phyloP scores from a whole-genome alignment of 2,888 invertebrate species.

The Lacanobia oleracea region DNA sequence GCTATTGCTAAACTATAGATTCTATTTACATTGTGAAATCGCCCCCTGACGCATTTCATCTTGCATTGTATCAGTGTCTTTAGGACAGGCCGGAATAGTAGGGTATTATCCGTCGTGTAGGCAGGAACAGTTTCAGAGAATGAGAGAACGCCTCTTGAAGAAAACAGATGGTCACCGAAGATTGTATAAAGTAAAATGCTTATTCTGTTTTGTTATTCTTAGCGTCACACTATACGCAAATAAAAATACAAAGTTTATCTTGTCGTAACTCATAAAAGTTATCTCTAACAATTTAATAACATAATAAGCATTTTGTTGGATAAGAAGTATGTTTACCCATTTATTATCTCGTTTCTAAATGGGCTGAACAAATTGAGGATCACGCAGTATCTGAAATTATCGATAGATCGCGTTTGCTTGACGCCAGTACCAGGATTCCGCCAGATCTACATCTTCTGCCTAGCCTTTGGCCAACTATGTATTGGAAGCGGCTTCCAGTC shows the following conservation, averaged over 20 bases:
- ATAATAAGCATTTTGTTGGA: slow-evolving; percentile 27
- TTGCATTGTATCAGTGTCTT: background rate
- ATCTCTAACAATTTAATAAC: slow-evolving; percentile 35
- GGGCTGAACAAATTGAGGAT: background rate
- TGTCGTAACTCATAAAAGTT: slow-evolving; percentile 48
- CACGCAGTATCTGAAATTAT: background rate
- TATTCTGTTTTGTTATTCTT: background rate
- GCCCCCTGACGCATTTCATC: background rate
- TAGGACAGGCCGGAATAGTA: background rate
- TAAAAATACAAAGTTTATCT: slow-evolving; percentile 35
- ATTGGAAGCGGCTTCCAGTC: no score
- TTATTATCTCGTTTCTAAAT: slow-evolving; percentile 18
- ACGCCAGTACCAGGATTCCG: background rate
- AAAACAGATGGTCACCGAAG: background rate
- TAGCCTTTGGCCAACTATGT: no score
- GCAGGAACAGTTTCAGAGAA: background rate
- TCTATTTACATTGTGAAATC: background rate
- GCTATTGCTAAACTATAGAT: slow-evolving; percentile 16
- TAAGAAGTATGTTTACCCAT: slow-evolving; percentile 37
- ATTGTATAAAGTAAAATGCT: background rate
- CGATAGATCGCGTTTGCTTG: background rate
- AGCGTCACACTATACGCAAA: background rate
- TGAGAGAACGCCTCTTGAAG: background rate
- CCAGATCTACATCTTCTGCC: no score
- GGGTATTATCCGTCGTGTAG: background rate